A percentile compares a stretch with the other conserved stretches of the same genome.
These are phyloP conservation scores for Pyxicephalus adspersus DNA, from an alignment of 2,113 vertebrate species.

Conservation along the genomic window DNA sequence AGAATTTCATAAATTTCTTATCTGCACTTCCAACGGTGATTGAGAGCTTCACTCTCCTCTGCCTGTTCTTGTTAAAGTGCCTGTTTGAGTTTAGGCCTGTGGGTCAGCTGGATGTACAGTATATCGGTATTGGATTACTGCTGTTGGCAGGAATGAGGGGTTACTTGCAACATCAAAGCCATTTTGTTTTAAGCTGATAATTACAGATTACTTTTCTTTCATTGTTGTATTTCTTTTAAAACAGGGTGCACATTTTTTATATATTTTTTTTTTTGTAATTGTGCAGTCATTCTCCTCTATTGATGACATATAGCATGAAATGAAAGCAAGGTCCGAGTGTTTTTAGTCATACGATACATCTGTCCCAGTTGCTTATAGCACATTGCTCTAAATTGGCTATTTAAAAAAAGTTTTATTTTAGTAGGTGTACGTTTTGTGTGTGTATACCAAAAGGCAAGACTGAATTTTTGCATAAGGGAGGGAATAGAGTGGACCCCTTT, in stretches of 20 bases:
- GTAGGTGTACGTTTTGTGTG: too few relatives aligned
- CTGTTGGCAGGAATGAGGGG: not conserved
- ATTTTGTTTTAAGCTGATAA: not conserved
- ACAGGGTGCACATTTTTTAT: not conserved
- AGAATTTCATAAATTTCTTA: not conserved
- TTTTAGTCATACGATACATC: too few relatives aligned
- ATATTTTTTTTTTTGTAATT: too few relatives aligned
- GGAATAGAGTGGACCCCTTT: too few relatives aligned
- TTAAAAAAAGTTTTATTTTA: too few relatives aligned
- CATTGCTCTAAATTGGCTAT: too few relatives aligned
- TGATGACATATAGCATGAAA: too few relatives aligned
- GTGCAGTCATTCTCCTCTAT: too few relatives aligned
- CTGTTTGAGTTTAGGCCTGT: not conserved
- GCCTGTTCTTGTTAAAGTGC: not conserved
- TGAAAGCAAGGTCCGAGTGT: too few relatives aligned
- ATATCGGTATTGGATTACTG: not conserved
- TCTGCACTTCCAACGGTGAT: not conserved
- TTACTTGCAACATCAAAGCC: conserved; percentile 16
- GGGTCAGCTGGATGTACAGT: not conserved
- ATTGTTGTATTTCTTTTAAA: not conserved
- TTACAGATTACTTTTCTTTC: not conserved
- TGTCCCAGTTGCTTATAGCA: too few relatives aligned
- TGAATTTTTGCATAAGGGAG: too few relatives aligned
- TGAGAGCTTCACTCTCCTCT: not conserved
- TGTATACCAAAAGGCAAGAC: too few relatives aligned